A percentile compares a stretch with the other conserved stretches of the same genome.
phyloP scores from a whole-genome alignment of 2,113 vertebrate species.

The Grammomys dolichurus region DNA sequence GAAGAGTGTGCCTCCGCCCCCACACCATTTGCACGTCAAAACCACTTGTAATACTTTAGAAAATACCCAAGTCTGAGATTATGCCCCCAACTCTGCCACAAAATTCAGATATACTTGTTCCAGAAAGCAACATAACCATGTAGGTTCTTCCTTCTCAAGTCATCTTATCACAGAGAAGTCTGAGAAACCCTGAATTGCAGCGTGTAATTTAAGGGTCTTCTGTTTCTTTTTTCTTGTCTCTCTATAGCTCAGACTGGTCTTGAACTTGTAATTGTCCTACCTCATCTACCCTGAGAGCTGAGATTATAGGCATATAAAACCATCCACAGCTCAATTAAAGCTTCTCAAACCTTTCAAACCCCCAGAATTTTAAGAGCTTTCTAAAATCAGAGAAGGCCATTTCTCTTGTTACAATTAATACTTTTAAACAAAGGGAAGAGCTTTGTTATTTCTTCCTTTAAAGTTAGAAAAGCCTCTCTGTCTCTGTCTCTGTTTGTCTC shows the following conservation, averaged over 20 bases:
- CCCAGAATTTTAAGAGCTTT: slow-evolving; percentile 22
- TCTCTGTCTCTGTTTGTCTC: neutral
- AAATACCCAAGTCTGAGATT: neutral
- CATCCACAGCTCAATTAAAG: slow-evolving; percentile 13
- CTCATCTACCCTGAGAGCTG: neutral
- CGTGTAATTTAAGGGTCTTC: slow-evolving; percentile 21
- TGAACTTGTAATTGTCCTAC: neutral
- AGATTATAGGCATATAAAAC: neutral
- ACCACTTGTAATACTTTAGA: slow-evolving; percentile 25
- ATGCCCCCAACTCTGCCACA: neutral
- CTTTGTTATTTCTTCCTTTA: slow-evolving; percentile 45
- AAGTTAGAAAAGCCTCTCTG: slow-evolving; percentile 31
- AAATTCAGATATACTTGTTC: neutral
- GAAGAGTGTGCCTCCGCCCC: neutral
- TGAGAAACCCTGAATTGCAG: slow-evolving; percentile 12
- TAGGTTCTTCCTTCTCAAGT: neutral
- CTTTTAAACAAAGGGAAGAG: neutral
- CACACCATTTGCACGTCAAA: neutral
- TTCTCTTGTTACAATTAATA: slow-evolving; percentile 47
- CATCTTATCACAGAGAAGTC: slow-evolving; percentile 27
- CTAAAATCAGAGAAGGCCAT: slow-evolving; percentile 38
- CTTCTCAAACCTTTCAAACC: slow-evolving; percentile 18
- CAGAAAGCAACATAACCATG: neutral
- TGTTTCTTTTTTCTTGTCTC: neutral
- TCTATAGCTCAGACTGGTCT: neutral